Evolutionary conservation across 2,797 vertebrate species (phyloP).

Genomic region (Cercopithecus hamlyni): DNA sequence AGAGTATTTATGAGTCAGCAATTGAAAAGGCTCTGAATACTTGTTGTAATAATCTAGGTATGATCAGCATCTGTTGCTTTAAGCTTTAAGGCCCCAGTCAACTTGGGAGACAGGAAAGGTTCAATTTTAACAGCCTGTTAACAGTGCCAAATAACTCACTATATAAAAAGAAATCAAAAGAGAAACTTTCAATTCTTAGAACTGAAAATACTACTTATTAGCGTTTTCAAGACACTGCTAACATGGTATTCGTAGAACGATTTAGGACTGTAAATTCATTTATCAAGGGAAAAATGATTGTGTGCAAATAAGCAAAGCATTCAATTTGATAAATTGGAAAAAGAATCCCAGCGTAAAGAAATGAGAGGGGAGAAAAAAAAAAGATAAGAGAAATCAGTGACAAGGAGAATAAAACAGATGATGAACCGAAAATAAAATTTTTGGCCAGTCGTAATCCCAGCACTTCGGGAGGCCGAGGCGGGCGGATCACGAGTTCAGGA

Average conservation of each 20-base stretch:
- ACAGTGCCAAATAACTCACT: not conserved
- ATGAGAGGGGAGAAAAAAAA: not conserved
- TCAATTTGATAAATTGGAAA: not conserved
- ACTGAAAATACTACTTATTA: not conserved
- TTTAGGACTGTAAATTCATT: not conserved
- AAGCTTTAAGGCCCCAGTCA: not conserved
- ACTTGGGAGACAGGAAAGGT: not conserved
- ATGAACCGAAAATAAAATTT: not conserved
- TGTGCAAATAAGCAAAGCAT: not conserved
- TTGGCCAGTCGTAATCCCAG: no score
- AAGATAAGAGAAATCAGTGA: not conserved
- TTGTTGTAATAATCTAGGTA: not conserved
- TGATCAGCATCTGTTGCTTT: not conserved
- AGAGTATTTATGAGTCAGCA: not conserved
- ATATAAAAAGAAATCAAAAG: not conserved
- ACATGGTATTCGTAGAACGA: not conserved
- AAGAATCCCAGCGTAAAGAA: not conserved
- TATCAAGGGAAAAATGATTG: not conserved
- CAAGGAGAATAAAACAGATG: not conserved
- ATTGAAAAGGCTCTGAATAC: not conserved
- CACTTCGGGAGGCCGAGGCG: no score
- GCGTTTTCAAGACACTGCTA: not conserved
- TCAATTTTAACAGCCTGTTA: not conserved
- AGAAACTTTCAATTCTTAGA: not conserved
- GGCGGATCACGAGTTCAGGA: no score